Base-by-base conservation (phyloP, 2,888 invertebrate species). In the Isoperla grammatica region DNA sequence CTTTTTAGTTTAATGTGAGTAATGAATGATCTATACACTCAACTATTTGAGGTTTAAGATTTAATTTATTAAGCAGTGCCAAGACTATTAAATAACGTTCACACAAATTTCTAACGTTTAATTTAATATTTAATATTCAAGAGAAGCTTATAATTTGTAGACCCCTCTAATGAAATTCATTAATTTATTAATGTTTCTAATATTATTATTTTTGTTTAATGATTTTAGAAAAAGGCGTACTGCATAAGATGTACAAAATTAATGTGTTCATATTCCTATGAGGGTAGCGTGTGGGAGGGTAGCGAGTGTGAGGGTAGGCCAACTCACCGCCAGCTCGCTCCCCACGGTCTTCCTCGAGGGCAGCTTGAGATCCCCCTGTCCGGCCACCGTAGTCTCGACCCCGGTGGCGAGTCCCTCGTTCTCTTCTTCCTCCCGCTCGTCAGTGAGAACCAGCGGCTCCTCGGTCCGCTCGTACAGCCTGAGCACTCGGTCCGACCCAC, bases 361-460 rank as follows among this genome's bases (percentile, higher is more conserved):
- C 72, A 97, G 79, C 56, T 82, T 85, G 1, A 91, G 81, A 50
- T 88, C 87, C 0, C 87, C 86, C 60, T 90, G 79, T 1, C 88
- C 83, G 0, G 86, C 84, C 2, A 63, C 63, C 12, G 46, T 45
- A n/a, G 62, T 61, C 17, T 56, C 81, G 60, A 89, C 88, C 0
- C 87, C 88, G 0, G 88, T 88, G 12, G 85, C 87, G 20, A 90
- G 76, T 67, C 78, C 79, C 65, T 82, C 81, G 70, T 88, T 85
- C 71, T 89, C 90, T 39, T 93, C 86, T 71, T 87, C 81, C 71
- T 99, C 97, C 67, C 87, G 85, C 61, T 89, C 85, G 72, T 99
- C 99, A 69, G 95, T 88, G 11, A 98, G 76, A n/a, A 98, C 90
- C 48, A 99, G 79, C 2, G 90, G 85, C 74, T 98, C 95, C 39